Conservation (phyloP, 2,888 invertebrate species). For the Aelia acuminata region DNA sequence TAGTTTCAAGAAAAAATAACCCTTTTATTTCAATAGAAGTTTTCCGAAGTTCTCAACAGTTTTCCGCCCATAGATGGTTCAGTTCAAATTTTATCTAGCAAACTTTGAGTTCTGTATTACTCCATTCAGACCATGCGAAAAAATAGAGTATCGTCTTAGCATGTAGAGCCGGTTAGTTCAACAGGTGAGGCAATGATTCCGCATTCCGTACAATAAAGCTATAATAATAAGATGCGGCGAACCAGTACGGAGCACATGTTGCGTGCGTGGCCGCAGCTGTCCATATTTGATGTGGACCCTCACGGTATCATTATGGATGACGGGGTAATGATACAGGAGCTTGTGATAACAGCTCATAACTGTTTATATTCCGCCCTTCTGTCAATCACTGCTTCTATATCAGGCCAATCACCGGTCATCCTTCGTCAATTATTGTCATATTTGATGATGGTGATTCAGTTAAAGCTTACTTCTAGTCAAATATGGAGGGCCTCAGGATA, state of each 20-base stretch:
- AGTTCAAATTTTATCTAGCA: no score
- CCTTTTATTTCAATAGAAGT: no score
- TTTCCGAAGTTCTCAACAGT: no score
- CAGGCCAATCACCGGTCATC: neutral
- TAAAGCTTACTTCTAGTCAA: neutral
- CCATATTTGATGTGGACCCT: neutral
- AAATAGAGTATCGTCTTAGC: neutral
- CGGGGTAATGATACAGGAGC: neutral
- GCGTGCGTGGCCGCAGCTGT: neutral
- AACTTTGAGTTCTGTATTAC: no score
- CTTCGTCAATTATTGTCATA: neutral
- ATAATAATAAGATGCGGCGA: neutral
- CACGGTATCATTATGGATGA: neutral
- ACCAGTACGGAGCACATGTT: conserved; percentile 10
- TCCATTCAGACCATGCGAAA: neutral
- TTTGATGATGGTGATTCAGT: neutral
- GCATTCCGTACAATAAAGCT: neutral
- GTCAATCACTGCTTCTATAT: neutral
- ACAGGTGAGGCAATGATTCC: neutral
- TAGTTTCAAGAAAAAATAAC: no score
- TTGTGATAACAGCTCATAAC: conserved; percentile 8
- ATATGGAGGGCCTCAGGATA: neutral
- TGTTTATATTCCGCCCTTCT: neutral
- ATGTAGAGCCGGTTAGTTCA: neutral
- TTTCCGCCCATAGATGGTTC: no score